Percentiles rank a stretch among this genome's conserved stretches.
These are phyloP conservation scores for Ochlodes sylvanus DNA, from an alignment of 2,888 invertebrate genomes.

Conservation along the genomic window DNA sequence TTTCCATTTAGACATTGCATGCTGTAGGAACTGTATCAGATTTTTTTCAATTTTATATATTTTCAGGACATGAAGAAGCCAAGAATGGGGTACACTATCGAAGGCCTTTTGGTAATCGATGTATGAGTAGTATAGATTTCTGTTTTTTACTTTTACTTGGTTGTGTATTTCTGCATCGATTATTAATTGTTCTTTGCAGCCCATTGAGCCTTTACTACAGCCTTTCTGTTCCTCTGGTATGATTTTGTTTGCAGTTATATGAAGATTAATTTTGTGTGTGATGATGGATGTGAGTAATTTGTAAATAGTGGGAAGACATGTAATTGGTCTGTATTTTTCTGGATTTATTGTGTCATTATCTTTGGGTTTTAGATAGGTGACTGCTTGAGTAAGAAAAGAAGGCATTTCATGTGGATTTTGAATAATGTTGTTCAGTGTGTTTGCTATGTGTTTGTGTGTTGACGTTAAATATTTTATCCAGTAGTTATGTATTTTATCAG, in stretches of 20 bases:
- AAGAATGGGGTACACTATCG: conserved; percentile 39
- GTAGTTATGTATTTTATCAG: conserved; percentile 39
- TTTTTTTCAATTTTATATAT: conserved; percentile 37
- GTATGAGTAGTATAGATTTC: conserved; percentile 18
- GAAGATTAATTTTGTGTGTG: conserved; percentile 17
- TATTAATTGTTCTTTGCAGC: conserved; percentile 30
- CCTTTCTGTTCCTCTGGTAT: conserved; percentile 25
- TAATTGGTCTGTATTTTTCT: conserved; percentile 47
- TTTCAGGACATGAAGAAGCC: conserved; percentile 39
- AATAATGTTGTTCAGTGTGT: conserved; percentile 13
- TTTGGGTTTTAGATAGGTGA: conserved; percentile 32
- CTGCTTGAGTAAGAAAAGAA: conserved; percentile 28
- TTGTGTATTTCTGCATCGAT: conserved; percentile 28
- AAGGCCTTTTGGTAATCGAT: conserved; percentile 21
- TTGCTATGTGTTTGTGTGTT: conserved; percentile 27
- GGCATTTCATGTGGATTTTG: conserved; percentile 19
- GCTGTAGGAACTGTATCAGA: conserved; percentile 11
- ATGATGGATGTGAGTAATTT: conserved; percentile 28
- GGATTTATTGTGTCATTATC: conserved; percentile 39
- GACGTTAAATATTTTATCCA: conserved; percentile 28
- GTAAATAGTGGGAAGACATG: conserved; percentile 30
- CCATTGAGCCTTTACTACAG: conserved; percentile 20
- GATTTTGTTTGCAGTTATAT: conserved; percentile 9
- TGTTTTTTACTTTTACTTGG: conserved; percentile 18
- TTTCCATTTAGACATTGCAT: conserved; percentile 10